Evolutionary conservation across 1,140 invertebrate genomes (phyloP).

Genomic region (Drosophila novamexicana): DNA sequence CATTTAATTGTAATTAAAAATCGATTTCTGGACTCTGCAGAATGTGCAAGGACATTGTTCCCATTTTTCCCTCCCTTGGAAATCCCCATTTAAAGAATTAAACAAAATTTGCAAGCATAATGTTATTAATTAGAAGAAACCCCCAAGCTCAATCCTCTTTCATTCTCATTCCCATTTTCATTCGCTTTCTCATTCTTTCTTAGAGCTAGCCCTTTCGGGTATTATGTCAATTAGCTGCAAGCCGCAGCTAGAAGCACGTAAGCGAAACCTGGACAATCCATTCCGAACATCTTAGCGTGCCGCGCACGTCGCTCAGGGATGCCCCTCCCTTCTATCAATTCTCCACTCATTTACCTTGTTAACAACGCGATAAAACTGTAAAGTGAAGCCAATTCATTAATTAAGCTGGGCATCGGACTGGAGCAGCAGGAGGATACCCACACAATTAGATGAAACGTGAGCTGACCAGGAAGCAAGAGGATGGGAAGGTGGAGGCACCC

Average conservation of each 20-base stretch:
- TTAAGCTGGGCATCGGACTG: constrained; percentile 37
- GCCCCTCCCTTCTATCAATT: background rate
- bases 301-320: background rate
- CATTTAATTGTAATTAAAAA: constrained; percentile 17
- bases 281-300: constrained; percentile 12
- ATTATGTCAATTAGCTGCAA: constrained; percentile 47
- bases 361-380: constrained; percentile 56
- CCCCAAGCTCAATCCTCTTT: constrained; percentile 1
- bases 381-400: constrained; percentile 49
- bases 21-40: constrained; percentile 9
- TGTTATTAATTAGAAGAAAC: constrained; percentile 54
- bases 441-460: constrained; percentile 46
- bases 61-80: constrained; percentile 27
- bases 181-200: background rate
- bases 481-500: constrained; percentile 8
- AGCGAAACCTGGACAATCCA: constrained; percentile 19
- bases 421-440: constrained; percentile 36
- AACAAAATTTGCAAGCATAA: constrained; percentile 51
- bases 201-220: constrained; percentile 2
- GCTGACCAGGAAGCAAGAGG: constrained; percentile 3
- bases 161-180: background rate
- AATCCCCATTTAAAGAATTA: constrained; percentile 16
- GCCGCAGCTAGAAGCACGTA: constrained; percentile 25
- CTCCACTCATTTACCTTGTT: background rate
- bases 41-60: constrained; percentile 2